phyloP scores from a whole-genome alignment of 2,888 invertebrate genomes.

The Eupithecia dodoneata region DNA sequence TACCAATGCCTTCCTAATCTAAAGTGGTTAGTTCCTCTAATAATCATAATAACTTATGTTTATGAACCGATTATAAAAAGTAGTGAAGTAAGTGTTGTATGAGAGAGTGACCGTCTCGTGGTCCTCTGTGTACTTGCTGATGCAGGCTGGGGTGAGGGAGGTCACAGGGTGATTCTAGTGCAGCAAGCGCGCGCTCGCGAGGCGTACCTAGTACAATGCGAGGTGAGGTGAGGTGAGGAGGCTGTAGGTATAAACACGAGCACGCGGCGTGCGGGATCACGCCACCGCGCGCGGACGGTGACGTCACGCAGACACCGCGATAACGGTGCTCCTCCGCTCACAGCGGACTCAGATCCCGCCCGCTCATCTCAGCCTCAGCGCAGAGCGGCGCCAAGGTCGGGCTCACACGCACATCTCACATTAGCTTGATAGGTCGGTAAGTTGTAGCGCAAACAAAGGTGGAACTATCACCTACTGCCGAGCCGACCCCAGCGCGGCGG shows the following conservation, averaged over 20 bases:
- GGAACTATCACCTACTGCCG: not conserved
- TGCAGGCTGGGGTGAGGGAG: too few relatives aligned
- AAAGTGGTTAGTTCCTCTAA: too few relatives aligned
- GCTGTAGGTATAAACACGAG: not conserved
- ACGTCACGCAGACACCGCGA: constrained; percentile 7
- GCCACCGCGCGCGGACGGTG: constrained; percentile 9
- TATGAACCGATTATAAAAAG: too few relatives aligned
- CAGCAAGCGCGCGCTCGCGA: too few relatives aligned
- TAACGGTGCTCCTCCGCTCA: not conserved
- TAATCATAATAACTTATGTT: too few relatives aligned
- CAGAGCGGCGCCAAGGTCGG: not conserved
- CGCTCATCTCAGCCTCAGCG: not conserved
- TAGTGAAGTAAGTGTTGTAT: too few relatives aligned
- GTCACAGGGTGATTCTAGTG: too few relatives aligned
- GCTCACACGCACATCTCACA: not conserved
- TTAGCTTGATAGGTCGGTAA: not conserved
- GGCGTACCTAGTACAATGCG: too few relatives aligned
- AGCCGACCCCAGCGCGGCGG: not conserved
- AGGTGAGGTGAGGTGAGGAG: not conserved
- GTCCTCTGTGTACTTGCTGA: too few relatives aligned
- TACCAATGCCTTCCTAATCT: too few relatives aligned
- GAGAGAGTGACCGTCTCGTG: too few relatives aligned
- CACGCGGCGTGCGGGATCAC: constrained; percentile 20
- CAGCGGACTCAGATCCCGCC: not conserved
- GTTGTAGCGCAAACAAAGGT: constrained; percentile 2